Conservation (phyloP, 2,113 vertebrate species). For the Syngnathoides biaculeatus region DNA sequence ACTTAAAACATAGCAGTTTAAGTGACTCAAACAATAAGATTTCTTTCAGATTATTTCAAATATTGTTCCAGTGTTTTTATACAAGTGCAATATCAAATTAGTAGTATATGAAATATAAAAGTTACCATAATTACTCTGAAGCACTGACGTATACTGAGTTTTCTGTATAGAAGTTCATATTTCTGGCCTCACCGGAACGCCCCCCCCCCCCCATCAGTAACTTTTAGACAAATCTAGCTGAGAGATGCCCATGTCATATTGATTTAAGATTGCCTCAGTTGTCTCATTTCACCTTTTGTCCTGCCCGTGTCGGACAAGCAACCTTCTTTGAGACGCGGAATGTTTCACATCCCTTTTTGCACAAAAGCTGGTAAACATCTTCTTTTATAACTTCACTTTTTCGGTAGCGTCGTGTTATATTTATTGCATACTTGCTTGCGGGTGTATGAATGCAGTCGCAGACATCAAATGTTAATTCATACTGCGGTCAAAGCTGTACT, state of each 20-base stretch:
- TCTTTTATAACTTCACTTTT: not conserved
- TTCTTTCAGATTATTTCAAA: not conserved
- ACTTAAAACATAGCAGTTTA: not conserved
- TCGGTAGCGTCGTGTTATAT: not conserved
- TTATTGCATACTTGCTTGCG: not conserved
- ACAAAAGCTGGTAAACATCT: slow-evolving; percentile 52
- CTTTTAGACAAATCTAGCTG: slow-evolving; percentile 94
- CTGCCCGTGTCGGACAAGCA: slow-evolving; percentile 86
- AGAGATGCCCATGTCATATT: slow-evolving; percentile 96
- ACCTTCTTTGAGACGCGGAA: slow-evolving; percentile 90
- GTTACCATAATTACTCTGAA: slow-evolving; percentile 49
- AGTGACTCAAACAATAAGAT: not conserved
- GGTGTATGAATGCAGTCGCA: not conserved
- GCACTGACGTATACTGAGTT: slow-evolving; percentile 78
- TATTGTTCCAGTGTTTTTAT: not conserved
- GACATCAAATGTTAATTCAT: slow-evolving; percentile 1
- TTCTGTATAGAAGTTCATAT: slow-evolving; percentile 86
- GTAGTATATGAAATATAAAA: not conserved
- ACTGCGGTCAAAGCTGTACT: not conserved
- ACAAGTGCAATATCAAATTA: not conserved
- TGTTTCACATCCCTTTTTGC: slow-evolving; percentile 70
- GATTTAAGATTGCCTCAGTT: slow-evolving; percentile 96
- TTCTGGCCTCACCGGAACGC: too few relatives aligned
- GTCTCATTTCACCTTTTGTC: slow-evolving; percentile 94
- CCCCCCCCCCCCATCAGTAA: slow-evolving; percentile 90